phyloP scores from a whole-genome alignment of 1,140 invertebrate species.

The Epicauta chinensis region DNA sequence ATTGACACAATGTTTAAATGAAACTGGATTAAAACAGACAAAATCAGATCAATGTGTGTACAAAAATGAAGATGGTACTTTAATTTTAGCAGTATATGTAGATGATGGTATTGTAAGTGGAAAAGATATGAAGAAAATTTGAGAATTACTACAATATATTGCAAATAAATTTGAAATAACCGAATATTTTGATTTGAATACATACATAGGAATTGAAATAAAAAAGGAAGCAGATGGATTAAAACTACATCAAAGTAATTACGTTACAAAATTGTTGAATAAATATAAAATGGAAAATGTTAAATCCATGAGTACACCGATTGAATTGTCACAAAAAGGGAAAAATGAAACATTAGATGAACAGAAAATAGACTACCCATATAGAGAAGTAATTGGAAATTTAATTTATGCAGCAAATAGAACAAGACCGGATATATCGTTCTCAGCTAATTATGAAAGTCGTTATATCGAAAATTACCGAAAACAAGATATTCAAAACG shows the following conservation, averaged over 20 bases:
- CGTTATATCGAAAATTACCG: neutral
- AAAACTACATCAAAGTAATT: neutral
- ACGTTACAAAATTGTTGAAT: neutral
- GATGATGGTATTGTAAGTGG: too few species aligned
- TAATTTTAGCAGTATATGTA: neutral
- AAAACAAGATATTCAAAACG: constrained; percentile 11
- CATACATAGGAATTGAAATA: neutral
- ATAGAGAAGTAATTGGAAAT: constrained; percentile 36
- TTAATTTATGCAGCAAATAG: constrained; percentile 37
- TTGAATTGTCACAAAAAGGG: neutral
- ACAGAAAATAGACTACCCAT: constrained; percentile 26
- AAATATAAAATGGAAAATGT: neutral
- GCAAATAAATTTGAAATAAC: too few species aligned
- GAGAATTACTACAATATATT: too few species aligned
- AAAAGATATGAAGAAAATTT: too few species aligned
- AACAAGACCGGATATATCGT: constrained; percentile 43
- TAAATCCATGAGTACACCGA: too few species aligned
- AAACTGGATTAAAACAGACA: neutral
- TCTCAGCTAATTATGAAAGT: constrained; percentile 20
- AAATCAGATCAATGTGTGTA: neutral
- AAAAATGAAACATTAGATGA: neutral
- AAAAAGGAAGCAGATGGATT: neutral
- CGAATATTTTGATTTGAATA: too few species aligned
- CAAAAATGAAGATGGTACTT: neutral
- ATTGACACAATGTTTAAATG: too few species aligned